phyloP scores from a whole-genome alignment of 2,113 vertebrate genomes.

The Thinocorus orbignyianus region DNA sequence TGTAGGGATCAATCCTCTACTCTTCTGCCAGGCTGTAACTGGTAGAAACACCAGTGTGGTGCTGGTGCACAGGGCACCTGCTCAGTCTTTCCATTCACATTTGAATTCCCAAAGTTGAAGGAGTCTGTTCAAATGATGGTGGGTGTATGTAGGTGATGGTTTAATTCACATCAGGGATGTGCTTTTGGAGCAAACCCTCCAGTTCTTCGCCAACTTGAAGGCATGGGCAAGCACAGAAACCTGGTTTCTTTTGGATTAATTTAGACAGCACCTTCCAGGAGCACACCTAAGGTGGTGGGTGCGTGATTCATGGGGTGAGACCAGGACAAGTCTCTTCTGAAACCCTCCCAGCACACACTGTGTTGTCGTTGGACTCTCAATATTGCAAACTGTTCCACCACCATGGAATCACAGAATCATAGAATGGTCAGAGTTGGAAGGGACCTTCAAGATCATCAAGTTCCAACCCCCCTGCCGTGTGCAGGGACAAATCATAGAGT shows the following conservation, averaged over 20 bases:
- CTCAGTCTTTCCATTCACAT: background rate
- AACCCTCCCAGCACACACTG: fast-evolving
- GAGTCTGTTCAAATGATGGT: background rate
- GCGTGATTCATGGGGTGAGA: background rate
- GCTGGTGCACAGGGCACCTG: background rate
- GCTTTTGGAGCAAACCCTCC: background rate
- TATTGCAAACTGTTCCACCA: background rate
- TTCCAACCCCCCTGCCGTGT: too few species aligned
- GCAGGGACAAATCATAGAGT: too few species aligned
- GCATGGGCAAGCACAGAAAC: background rate
- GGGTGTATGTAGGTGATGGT: background rate
- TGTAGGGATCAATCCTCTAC: fast-evolving
- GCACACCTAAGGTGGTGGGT: too few species aligned
- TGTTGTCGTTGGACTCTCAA: background rate
- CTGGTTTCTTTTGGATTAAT: background rate
- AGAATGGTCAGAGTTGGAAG: too few species aligned
- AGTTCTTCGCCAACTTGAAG: background rate
- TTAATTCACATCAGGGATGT: background rate
- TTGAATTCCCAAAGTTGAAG: background rate
- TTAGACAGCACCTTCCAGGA: background rate
- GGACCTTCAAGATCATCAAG: too few species aligned
- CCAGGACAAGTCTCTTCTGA: background rate
- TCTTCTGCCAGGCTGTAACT: background rate
- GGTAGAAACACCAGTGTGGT: background rate
- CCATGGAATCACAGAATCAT: too few species aligned